These are phyloP conservation scores for Hydrozoanthus tunicans DNA, from an alignment of 64 coral and sea anemone species.

Conservation along the genomic window DNA sequence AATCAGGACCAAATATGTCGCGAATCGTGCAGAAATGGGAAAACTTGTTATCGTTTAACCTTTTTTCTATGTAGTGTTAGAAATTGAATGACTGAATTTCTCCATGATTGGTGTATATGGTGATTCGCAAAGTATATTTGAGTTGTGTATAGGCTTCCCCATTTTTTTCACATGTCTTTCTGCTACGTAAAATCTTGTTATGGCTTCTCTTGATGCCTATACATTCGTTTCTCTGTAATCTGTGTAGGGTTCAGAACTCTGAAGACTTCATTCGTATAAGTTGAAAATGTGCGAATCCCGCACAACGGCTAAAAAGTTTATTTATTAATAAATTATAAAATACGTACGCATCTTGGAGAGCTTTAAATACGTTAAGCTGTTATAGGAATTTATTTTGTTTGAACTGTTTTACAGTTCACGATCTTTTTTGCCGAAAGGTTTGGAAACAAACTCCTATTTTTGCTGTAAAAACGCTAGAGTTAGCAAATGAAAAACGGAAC, in stretches of 20 bases:
- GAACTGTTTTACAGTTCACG: background rate
- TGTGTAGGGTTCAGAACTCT: background rate
- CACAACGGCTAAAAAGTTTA: slow-evolving; percentile 11
- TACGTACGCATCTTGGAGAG: background rate
- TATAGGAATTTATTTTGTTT: background rate
- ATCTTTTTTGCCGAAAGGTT: background rate
- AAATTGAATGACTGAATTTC: too few relatives aligned
- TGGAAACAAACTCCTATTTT: background rate
- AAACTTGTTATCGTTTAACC: too few relatives aligned
- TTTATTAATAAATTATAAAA: slow-evolving; percentile 49
- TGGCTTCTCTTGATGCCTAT: too few relatives aligned
- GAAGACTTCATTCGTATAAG: background rate
- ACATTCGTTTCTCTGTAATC: background rate
- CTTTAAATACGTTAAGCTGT: slow-evolving; percentile 10
- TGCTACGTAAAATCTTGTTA: too few relatives aligned
- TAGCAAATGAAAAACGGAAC: too few relatives aligned
- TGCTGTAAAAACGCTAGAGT: background rate
- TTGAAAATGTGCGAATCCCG: background rate
- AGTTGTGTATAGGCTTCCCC: too few relatives aligned
- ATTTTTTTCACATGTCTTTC: too few relatives aligned
- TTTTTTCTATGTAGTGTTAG: too few relatives aligned
- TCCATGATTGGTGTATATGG: too few relatives aligned
- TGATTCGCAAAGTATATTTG: too few relatives aligned
- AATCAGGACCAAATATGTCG: too few relatives aligned
- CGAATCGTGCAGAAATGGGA: too few relatives aligned